A percentile compares a stretch with the other conserved stretches of the same genome.
These are phyloP conservation scores for Aulostomus chinensis DNA, from an alignment of 2,797 vertebrate genomes.

Conservation along the genomic window DNA sequence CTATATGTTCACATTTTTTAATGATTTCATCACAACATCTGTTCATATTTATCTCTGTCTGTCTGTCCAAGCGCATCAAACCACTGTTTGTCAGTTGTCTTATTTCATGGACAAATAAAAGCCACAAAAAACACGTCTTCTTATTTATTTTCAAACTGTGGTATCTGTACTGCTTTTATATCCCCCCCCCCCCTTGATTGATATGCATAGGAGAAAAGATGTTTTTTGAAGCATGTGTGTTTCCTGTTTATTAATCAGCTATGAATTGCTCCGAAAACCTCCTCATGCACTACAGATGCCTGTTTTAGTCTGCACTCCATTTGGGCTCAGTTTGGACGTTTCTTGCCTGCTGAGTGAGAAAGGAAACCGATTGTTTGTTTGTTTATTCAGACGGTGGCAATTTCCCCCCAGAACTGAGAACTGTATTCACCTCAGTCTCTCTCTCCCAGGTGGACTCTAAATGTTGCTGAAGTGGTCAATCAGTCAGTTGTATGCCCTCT, in stretches of 20 bases:
- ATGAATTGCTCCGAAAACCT: not conserved
- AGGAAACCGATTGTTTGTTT: constrained; percentile 66
- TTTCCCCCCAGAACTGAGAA: constrained; percentile 61
- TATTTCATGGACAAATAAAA: not conserved
- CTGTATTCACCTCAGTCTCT: constrained; percentile 42
- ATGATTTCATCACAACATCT: no score
- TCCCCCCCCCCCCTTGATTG: no score
- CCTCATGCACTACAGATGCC: constrained; percentile 16
- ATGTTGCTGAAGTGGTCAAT: constrained; percentile 20
- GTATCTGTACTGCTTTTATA: no score
- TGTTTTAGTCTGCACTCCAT: constrained; percentile 16
- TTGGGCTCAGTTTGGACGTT: constrained; percentile 50
- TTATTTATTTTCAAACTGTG: not conserved
- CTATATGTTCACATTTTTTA: no score
- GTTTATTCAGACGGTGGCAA: constrained; percentile 74
- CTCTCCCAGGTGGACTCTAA: constrained; percentile 30
- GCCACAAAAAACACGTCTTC: not conserved
- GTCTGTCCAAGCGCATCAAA: no score
- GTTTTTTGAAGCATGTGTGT: constrained; percentile 2
- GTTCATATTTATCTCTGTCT: no score
- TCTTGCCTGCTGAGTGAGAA: constrained; percentile 64
- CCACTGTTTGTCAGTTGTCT: not conserved
- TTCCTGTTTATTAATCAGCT: constrained; percentile 5
- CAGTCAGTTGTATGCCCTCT: constrained; percentile 17
- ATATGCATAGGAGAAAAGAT: no score